phyloP scores from a whole-genome alignment of 1,140 invertebrate genomes.

The Sminthurides bifidus region DNA sequence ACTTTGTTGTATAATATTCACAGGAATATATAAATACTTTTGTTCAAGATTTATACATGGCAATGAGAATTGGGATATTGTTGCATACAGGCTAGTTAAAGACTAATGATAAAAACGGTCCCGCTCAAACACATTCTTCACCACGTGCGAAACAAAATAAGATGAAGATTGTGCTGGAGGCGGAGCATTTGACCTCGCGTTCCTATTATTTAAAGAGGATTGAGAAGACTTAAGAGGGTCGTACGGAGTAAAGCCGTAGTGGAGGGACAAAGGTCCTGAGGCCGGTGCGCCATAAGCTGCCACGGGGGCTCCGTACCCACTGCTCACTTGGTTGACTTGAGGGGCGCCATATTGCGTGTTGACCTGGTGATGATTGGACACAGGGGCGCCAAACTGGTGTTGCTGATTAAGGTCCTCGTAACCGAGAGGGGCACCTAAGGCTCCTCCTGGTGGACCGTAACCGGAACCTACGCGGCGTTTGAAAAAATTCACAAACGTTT shows the following conservation, averaged over 20 bases:
- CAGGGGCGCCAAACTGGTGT: not conserved
- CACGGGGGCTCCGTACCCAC: not conserved
- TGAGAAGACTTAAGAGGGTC: not conserved
- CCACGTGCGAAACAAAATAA: not conserved
- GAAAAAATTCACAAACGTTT: no score
- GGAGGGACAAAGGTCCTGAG: slow-evolving; percentile 2
- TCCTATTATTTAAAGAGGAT: not conserved
- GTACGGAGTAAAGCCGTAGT: slow-evolving; percentile 30
- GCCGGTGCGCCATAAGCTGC: slow-evolving; percentile 3
- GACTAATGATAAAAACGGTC: not conserved
- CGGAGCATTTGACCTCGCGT: not conserved
- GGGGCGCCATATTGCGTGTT: no score
- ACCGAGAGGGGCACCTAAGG: not conserved
- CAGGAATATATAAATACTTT: no score
- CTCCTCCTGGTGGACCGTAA: not conserved
- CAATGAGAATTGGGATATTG: no score
- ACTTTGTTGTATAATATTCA: not conserved
- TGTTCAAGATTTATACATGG: no score
- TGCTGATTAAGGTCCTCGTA: not conserved
- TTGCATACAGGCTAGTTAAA: no score
- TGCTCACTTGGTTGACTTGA: no score
- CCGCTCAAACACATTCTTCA: not conserved
- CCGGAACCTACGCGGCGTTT: no score
- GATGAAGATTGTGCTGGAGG: not conserved
- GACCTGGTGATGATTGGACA: not conserved